These are phyloP conservation scores for Tethea ocularis DNA, from an alignment of 2,888 invertebrate species.

Conservation along the genomic window DNA sequence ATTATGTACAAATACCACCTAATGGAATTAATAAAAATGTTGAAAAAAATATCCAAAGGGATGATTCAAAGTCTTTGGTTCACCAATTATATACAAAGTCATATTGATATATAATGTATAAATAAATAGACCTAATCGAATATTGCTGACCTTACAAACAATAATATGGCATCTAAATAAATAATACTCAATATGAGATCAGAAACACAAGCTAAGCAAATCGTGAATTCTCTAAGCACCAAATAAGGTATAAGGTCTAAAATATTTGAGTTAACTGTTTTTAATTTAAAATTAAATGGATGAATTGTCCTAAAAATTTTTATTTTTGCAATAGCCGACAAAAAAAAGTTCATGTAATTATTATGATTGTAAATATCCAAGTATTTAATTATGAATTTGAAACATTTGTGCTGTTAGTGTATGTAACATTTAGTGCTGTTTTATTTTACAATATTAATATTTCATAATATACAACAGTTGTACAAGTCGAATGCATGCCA, in stretches of 20 bases:
- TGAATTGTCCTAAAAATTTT: background rate
- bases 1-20: conserved; percentile 57
- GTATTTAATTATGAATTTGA: background rate
- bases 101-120: conserved; percentile 44
- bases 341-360: background rate
- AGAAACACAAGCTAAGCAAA: conserved; percentile 73
- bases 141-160: conserved; percentile 68
- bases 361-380: background rate
- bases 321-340: background rate
- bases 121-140: conserved; percentile 68
- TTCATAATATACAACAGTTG: background rate
- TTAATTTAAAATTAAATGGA: conserved; percentile 14
- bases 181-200: conserved; percentile 83
- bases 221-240: conserved; percentile 62
- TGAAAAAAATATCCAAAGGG: conserved; percentile 64
- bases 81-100: conserved; percentile 72
- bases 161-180: conserved; percentile 82
- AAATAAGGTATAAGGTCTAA: conserved; percentile 57
- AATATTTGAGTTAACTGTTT: conserved; percentile 31
- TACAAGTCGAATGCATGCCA: background rate
- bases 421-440: background rate
- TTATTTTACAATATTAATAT: background rate
- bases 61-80: conserved; percentile 75
- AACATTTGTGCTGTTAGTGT: background rate
- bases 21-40: conserved; percentile 47